A percentile compares a stretch with the other conserved stretches of the same genome.
Conservation (phyloP, 2,797 vertebrate species). For the Erithacus rubecula region DNA sequence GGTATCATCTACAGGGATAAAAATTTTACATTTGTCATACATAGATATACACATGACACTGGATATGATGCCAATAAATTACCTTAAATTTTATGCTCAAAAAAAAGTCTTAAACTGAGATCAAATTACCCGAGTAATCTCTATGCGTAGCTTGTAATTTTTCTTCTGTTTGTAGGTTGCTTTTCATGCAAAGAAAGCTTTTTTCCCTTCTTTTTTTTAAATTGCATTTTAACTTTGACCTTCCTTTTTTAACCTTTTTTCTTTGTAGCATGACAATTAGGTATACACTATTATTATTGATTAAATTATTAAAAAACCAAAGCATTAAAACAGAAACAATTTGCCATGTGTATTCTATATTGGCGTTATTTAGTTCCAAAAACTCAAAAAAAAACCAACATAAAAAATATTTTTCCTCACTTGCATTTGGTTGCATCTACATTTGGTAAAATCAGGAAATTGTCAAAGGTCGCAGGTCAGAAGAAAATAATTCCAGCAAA, state of each 20-base stretch:
- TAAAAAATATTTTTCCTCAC: neutral
- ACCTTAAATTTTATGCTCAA: neutral
- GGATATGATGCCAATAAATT: neutral
- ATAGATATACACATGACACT: neutral
- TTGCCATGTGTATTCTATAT: neutral
- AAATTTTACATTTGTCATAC: neutral
- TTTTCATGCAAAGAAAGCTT: neutral
- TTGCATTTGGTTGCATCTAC: neutral
- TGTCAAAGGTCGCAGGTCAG: neutral
- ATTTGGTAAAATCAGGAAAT: neutral
- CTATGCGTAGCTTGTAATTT: neutral
- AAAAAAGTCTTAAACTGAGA: neutral
- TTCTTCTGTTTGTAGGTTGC: neutral
- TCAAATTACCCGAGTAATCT: neutral
- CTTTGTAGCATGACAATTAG: neutral
- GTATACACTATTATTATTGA: neutral
- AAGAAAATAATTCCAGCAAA: neutral
- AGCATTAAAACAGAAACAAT: neutral
- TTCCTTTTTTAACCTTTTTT: rapidly evolving
- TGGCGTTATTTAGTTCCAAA: neutral
- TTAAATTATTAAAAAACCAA: neutral
- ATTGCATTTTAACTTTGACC: neutral
- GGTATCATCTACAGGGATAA: neutral
- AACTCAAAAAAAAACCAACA: neutral
- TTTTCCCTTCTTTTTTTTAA: neutral